Percentiles rank a stretch among this genome's conserved stretches.
These are phyloP conservation scores for Tethea ocularis DNA, from an alignment of 2,888 invertebrate species.

Conservation along the genomic window DNA sequence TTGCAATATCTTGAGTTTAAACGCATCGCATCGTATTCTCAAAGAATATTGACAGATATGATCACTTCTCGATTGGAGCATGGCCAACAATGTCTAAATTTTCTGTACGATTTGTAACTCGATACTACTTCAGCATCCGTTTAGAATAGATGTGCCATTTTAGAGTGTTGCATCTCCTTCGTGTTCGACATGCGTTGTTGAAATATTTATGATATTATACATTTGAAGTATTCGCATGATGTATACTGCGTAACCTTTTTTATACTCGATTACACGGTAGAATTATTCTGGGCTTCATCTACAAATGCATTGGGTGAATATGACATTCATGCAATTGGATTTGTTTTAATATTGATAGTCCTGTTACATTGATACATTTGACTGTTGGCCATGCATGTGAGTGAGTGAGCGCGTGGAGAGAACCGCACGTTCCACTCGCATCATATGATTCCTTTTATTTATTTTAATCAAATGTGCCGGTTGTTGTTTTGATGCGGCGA, in stretches of 20 bases:
- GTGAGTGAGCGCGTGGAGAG: constrained; percentile 21
- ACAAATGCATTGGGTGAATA: constrained; percentile 31
- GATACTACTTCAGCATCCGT: constrained; percentile 74
- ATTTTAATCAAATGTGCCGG: constrained; percentile 77
- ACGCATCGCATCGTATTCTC: constrained; percentile 73
- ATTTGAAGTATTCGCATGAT: constrained; percentile 56
- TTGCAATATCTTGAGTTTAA: constrained; percentile 53
- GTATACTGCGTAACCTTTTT: constrained; percentile 29
- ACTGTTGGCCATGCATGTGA: constrained; percentile 25
- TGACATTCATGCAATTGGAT: constrained; percentile 39
- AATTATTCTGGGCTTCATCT: constrained; percentile 36
- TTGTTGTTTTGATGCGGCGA: constrained; percentile 72
- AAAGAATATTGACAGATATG: constrained; percentile 83
- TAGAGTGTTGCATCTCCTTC: constrained; percentile 68
- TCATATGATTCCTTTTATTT: constrained; percentile 73
- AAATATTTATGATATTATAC: constrained; percentile 71
- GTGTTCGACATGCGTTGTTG: constrained; percentile 67
- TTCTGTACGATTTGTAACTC: constrained; percentile 78
- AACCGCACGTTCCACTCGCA: constrained; percentile 33
- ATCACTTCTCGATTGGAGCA: constrained; percentile 80
- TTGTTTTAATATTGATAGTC: constrained; percentile 49
- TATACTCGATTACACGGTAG: constrained; percentile 28
- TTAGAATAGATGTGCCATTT: constrained; percentile 78
- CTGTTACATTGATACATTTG: constrained; percentile 34
- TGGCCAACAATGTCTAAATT: constrained; percentile 78